phyloP scores from a whole-genome alignment of 2,888 invertebrate genomes.

The Melinaea marsaeus region DNA sequence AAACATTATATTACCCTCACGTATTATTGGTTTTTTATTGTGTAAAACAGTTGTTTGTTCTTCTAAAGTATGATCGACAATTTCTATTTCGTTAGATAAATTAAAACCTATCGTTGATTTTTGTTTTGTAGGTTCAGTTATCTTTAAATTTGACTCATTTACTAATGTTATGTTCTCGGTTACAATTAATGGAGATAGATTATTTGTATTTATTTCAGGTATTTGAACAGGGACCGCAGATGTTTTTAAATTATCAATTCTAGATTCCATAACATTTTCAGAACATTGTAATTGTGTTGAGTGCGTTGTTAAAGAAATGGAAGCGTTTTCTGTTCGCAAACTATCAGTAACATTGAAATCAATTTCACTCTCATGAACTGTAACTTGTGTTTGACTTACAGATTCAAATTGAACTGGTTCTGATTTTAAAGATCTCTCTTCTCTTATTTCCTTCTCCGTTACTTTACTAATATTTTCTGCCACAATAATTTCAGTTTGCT shows the following conservation, averaged over 20 bases:
- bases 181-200: conserved; percentile 55
- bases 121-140: conserved; percentile 49
- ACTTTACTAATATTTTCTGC: conserved; percentile 45
- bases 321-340: conserved; percentile 43
- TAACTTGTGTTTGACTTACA: conserved; percentile 47
- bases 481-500: conserved; percentile 52
- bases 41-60: conserved; percentile 53
- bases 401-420: conserved; percentile 46
- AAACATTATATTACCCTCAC: conserved; percentile 49
- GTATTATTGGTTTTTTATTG: conserved; percentile 37
- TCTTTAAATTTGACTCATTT: conserved; percentile 57
- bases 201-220: conserved; percentile 49
- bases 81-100: conserved; percentile 52
- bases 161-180: conserved; percentile 59
- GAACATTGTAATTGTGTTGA: conserved; percentile 61
- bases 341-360: conserved; percentile 41
- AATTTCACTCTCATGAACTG: conserved; percentile 54
- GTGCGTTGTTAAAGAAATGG: conserved; percentile 44
- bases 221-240: conserved; percentile 43
- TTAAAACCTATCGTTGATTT: conserved; percentile 50
- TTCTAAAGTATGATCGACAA: conserved; percentile 53
- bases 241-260: conserved; percentile 47
- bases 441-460: conserved; percentile 18
- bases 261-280: conserved; percentile 55
- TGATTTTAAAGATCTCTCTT: conserved; percentile 39